Base-by-base conservation (phyloP, 2,797 vertebrate species). In the Pempheris klunzingeri region DNA sequence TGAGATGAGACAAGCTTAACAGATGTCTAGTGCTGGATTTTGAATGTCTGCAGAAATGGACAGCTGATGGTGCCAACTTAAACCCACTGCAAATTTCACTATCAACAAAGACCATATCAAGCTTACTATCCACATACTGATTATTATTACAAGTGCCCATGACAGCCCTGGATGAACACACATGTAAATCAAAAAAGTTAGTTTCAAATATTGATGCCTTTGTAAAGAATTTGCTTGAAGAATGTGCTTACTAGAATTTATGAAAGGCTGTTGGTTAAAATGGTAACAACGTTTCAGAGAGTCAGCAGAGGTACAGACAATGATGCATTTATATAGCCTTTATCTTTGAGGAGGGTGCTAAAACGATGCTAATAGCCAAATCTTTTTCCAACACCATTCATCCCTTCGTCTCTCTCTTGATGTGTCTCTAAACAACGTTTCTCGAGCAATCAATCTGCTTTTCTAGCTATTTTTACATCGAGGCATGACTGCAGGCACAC, bases 401-500 rank as follows among this genome's bases (percentile, higher is more conserved):
- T 85, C 44, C 61, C 59, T 55, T 49, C 36, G 38, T 72, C 53
- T 77, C 71, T 47, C 59, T 71, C 55, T 70, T 2, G 11, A 66
- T 17, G 41, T 24, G 66, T 34, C 73, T 67, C 50, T 26, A 34
- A 65, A 83, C 74, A 64, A 60, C 47, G 67, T 39, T 65, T 83
- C 59, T 80, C 46, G 10, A 58, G 64, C 68, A 78, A 87, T 87
- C 80, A 82, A 38, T 89, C 79, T 77, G 50, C 70, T 81, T 74
- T 44, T 54, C 75, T 57, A 75, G 71, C 65, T 89, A 86, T 91
- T 84, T 90, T 89, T 87, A 89, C 28, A 77, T 52, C 46, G 1
- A 41, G 46, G 77, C 65, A 74, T 63, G 55, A 77, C 59, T 75
- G 53, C 66, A 70, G 43, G 53, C 68, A 50, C 71, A 65, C 67